Evolutionary conservation across 2,113 vertebrate species (phyloP), one percentile per base, ranked within the genome.

Genomic region (Oceanites oceanicus): DNA sequence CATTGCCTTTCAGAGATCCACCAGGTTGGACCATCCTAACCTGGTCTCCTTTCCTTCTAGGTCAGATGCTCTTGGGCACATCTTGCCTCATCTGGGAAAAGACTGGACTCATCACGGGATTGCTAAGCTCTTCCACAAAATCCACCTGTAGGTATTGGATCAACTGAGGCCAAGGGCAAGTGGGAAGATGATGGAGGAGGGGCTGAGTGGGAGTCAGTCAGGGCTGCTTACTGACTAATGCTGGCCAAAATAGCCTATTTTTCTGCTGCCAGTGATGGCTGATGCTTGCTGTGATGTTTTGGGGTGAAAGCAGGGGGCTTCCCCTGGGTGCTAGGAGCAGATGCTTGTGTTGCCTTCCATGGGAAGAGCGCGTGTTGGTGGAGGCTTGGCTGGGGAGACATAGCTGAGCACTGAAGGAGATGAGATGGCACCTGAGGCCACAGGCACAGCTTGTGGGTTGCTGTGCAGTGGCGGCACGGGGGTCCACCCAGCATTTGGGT

Each of bases 31-130:
- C 72, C n/a, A 38, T 23, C 78, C n/a, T 90, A 62, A 95, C 36
- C 5, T 6, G 3, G n/a, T 30, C 21, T 56, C 76, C 74, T 93
- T 81, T 93, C 45, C 42, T 96, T 34, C 45, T 90, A 99, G 99
- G 97, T 99, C 99, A 0, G 99, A 99, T 66, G 98, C 99, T 75
- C 98, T 99, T 80, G 99, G 99, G 34, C 99, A 99, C 20, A 99
- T 99, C 91, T 97, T 99, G 65, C 99, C 99, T 1, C 99, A 99
- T 42, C 97, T 99, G 96, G 99, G 99, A 45, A 99, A 99, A 97
- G 99, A 99, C 95, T 99, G 99, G 99, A 99, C 99, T 36, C 99
- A 99, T 56, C 98, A 97, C 52, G 99, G 99, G 86, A 99, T 99
- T 34, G 98, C 98, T 42, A 99, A 98, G 52, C 99, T 99, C 73